Base-by-base conservation (phyloP, 2,797 vertebrate genomes). In the Fistularia tabacaria region DNA sequence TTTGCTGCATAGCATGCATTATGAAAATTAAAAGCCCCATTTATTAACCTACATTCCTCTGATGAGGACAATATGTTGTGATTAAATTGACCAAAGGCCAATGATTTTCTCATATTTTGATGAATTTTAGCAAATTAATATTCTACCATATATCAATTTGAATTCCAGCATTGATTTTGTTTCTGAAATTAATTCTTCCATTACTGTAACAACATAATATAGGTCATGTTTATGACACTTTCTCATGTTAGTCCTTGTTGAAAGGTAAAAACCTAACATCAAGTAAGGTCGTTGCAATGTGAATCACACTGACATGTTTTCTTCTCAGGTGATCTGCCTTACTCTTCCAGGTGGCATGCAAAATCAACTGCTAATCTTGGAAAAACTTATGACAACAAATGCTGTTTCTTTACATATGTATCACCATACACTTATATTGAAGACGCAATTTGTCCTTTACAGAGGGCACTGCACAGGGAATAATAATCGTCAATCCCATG, bases 101-200 rank as follows among this genome's bases (percentile, higher is more conserved):
- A 76, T 81, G 25, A 54, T 57, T 64, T 81, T 77, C 76, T 66
- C 66, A 73, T 65, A 80, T 77, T 79, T 78, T 81, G 67, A 62
- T 80, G 46, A 66, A 64, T 74, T 81, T 62, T 56, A 64, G 7
- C 54, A 57, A 46, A 55, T 57, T 25, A 6, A 54, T 64, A 51
- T 83, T 76, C 74, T 54, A 63, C 46, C 38, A 73, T 38, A 25
- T 25, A 25, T 25, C 25, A 3, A 3, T 25, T 25, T 25, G 25
- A 25, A 25, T 25, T 25, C 25, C 25, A 25, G 25, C 25, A 25
- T 25, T 25, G 25, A 25, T 25, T 25, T 25, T 25, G 25, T 25
- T n/a, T n/a, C 25, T 25, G 2, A 25, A 25, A 25, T 25, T 25
- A 25, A 25, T 25, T 25, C 25, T 25, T 25, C 25, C 25, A 3